phyloP scores from a whole-genome alignment of 2,113 vertebrate species.

The Pogona vitticeps region DNA sequence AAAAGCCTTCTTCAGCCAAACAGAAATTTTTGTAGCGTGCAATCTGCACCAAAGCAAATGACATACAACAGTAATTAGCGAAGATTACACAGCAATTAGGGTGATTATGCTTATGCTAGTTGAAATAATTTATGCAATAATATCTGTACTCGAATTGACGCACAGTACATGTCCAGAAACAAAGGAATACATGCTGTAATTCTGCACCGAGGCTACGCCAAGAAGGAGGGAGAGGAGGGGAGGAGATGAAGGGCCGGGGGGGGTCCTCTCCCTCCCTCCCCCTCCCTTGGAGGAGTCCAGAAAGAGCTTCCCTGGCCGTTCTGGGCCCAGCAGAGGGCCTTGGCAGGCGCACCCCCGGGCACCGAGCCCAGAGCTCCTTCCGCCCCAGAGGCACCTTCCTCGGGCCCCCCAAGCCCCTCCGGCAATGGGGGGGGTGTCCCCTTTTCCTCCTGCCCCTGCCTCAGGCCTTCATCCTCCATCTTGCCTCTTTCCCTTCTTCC shows the following conservation, averaged over 20 bases:
- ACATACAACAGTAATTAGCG: slow-evolving; percentile 81
- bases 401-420: too few species aligned
- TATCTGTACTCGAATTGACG: slow-evolving; percentile 61
- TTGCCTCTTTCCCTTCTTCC: too few species aligned
- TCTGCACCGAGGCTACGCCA: slow-evolving; percentile 1
- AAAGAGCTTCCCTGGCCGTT: too few species aligned
- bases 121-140: slow-evolving; percentile 77
- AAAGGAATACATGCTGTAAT: not conserved
- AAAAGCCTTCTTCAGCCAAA: slow-evolving; percentile 60
- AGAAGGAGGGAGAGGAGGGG: not conserved
- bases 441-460: too few species aligned
- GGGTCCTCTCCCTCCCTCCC: too few species aligned
- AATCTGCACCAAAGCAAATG: slow-evolving; percentile 76
- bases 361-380: too few species aligned
- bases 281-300: too few species aligned
- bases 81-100: slow-evolving; percentile 81
- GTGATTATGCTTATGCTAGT: slow-evolving; percentile 76
- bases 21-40: slow-evolving; percentile 60
- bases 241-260: not conserved
- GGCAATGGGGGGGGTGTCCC: too few species aligned
- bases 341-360: too few species aligned
- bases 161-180: slow-evolving; percentile 53
- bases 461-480: too few species aligned
- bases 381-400: too few species aligned
- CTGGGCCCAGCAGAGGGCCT: slow-evolving; percentile 2